These are phyloP conservation scores for Andrena trimmerana DNA, from an alignment of 2,888 invertebrate species.

Conservation along the genomic window DNA sequence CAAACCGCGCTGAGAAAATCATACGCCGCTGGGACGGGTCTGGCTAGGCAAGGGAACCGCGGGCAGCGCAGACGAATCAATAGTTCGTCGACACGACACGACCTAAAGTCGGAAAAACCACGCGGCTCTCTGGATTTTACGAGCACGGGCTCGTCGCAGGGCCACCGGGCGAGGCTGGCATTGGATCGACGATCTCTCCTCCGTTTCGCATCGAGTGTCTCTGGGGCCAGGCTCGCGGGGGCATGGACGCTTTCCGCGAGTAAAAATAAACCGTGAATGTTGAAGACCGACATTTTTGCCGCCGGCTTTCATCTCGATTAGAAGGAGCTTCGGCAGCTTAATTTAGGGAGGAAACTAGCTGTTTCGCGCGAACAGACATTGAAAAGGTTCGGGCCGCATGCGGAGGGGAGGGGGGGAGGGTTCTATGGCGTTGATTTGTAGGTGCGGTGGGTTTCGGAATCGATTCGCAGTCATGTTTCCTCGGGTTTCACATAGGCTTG, in stretches of 20 bases:
- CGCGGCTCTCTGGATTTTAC: constrained; percentile 43
- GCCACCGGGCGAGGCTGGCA: neutral
- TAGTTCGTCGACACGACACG: constrained; percentile 80
- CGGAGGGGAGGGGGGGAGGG: neutral
- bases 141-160: neutral
- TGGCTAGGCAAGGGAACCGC: constrained; percentile 42
- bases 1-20: constrained; percentile 54
- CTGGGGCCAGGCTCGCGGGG: constrained; percentile 12
- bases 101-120: constrained; percentile 67
- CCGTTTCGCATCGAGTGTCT: constrained; percentile 18
- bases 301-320: constrained; percentile 21
- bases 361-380: neutral
- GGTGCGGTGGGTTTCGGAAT: neutral
- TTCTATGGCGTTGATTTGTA: neutral
- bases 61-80: constrained; percentile 74
- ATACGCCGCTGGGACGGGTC: constrained; percentile 61
- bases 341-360: neutral
- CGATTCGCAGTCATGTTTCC: neutral
- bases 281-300: constrained; percentile 34
- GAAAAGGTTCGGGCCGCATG: neutral
- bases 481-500: neutral
- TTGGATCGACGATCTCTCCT: constrained; percentile 17
- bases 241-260: constrained; percentile 31
- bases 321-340: neutral
- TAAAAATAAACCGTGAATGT: constrained; percentile 59